These are phyloP conservation scores for Lacerta viridis DNA, from an alignment of 2,797 vertebrate genomes.

Conservation along the genomic window DNA sequence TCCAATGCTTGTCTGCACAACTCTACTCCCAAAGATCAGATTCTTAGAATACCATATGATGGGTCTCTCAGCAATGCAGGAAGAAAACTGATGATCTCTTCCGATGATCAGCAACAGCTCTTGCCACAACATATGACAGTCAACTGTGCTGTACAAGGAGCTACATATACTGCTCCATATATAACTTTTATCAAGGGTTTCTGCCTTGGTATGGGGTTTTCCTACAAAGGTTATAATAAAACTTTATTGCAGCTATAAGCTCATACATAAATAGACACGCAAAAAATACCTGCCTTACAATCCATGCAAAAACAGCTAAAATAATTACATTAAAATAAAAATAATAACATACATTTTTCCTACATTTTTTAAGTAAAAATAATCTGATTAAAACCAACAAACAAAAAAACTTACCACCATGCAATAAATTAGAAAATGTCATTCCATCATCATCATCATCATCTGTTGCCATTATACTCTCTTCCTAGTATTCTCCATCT, in stretches of 20 bases:
- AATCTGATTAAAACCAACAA: slow-evolving; percentile 25
- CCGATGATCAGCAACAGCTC: background rate
- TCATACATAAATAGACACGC: no score
- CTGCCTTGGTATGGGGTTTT: background rate
- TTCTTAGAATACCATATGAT: background rate
- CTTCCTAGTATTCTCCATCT: slow-evolving; percentile 79
- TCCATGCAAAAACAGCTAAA: no score
- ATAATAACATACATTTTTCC: background rate
- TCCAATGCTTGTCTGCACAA: background rate
- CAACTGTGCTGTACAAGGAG: background rate
- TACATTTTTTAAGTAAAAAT: background rate
- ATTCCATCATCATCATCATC: slow-evolving; percentile 79
- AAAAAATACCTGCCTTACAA: no score
- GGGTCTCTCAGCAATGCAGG: background rate
- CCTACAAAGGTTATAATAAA: background rate
- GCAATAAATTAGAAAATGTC: slow-evolving; percentile 72
- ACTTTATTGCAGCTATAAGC: no score
- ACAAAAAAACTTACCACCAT: slow-evolving; percentile 70
- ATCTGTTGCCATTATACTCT: slow-evolving; percentile 81
- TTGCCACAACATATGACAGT: background rate
- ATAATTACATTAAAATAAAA: no score
- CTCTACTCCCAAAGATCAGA: background rate
- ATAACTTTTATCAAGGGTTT: background rate
- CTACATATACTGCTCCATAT: background rate
- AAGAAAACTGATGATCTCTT: background rate